Conservation (phyloP, 2,888 invertebrate genomes). For the Nemoura dubitans region DNA sequence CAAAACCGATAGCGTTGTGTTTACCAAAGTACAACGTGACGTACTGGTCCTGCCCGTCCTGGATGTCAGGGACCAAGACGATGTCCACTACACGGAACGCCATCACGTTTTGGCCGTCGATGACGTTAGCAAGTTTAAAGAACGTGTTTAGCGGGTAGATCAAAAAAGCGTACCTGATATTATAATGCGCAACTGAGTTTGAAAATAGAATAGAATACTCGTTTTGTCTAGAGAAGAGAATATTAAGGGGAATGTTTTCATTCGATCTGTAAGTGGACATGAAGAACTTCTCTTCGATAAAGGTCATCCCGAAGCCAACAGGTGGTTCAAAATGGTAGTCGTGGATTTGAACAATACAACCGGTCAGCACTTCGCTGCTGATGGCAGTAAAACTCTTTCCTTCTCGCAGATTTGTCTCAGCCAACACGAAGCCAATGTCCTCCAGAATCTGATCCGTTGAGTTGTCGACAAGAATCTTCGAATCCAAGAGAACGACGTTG, state of each 20-base stretch:
- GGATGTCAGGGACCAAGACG: background rate
- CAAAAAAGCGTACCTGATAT: background rate
- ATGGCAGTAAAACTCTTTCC: background rate
- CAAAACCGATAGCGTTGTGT: no score
- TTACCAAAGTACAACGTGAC: no score
- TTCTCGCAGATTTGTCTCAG: background rate
- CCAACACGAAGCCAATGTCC: background rate
- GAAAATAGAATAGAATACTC: background rate
- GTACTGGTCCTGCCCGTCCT: background rate
- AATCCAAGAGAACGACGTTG: background rate
- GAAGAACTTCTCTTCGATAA: background rate
- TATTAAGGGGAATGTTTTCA: background rate
- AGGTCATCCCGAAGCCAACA: background rate
- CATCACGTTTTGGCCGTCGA: background rate
- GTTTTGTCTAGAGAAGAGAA: no score
- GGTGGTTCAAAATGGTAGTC: background rate
- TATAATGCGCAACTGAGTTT: background rate
- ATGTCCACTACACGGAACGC: background rate
- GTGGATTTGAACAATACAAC: background rate
- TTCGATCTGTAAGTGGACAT: background rate
- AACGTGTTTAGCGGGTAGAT: background rate
- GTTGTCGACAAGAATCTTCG: background rate
- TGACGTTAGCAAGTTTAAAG: background rate
- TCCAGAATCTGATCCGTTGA: background rate
- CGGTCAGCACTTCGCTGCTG: background rate